phyloP scores from a whole-genome alignment of 1,140 invertebrate species.

The Odontomachus brunneus region DNA sequence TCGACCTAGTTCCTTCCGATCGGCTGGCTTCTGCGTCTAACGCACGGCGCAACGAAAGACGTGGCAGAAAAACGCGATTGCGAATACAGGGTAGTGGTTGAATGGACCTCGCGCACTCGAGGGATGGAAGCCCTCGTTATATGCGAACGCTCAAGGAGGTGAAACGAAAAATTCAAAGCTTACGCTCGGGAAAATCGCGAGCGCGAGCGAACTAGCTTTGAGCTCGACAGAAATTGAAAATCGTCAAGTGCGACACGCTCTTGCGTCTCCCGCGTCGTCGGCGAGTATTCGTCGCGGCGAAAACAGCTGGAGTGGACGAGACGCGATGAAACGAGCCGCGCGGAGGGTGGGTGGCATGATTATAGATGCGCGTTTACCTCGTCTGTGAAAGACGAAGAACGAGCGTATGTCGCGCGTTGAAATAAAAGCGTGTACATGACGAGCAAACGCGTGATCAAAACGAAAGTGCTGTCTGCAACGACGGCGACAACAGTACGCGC shows the following conservation, averaged over 20 bases:
- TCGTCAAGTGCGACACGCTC: conserved; percentile 61
- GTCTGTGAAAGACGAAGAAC: neutral
- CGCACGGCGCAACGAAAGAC: conserved; percentile 42
- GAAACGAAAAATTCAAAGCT: conserved; percentile 63
- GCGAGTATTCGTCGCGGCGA: neutral
- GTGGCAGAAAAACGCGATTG: conserved; percentile 64
- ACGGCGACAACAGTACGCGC: neutral
- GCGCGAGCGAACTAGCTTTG: conserved; percentile 50
- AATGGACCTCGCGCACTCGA: conserved; percentile 44
- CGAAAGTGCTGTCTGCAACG: neutral
- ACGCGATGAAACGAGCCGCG: conserved; percentile 30
- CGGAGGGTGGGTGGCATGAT: neutral
- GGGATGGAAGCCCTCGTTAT: conserved; percentile 36
- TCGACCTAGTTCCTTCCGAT: conserved; percentile 61
- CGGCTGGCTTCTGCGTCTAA: conserved; percentile 48
- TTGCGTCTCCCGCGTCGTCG: conserved; percentile 49
- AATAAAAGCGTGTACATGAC: conserved; percentile 5
- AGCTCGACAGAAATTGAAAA: conserved; percentile 62
- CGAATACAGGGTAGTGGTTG: conserved; percentile 51
- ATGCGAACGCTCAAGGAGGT: conserved; percentile 19
- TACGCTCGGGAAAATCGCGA: conserved; percentile 37
- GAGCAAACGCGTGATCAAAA: conserved; percentile 26
- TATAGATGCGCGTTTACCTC: neutral
- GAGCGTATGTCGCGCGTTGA: neutral
- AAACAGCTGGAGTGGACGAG: conserved; percentile 42